A percentile compares a stretch with the other conserved stretches of the same genome.
These are phyloP conservation scores for Trematocara stigmaticum DNA, from an alignment of 2,113 vertebrate species.

Conservation along the genomic window DNA sequence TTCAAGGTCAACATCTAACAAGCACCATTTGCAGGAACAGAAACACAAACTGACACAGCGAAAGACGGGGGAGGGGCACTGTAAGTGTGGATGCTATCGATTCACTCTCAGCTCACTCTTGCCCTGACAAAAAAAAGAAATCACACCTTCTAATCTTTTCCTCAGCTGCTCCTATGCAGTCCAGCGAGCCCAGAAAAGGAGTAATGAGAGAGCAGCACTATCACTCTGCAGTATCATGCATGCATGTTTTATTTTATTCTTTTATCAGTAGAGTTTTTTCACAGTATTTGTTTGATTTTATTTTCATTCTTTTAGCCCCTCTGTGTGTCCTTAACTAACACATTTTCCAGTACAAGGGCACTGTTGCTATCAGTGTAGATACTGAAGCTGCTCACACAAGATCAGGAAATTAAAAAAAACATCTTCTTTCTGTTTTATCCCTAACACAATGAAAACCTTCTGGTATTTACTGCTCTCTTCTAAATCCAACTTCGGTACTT, in stretches of 20 bases:
- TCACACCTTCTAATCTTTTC: neutral
- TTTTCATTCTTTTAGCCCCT: neutral
- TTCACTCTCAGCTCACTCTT: neutral
- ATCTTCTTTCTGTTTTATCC: neutral
- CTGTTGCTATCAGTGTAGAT: neutral
- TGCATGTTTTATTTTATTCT: neutral
- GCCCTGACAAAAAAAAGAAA: neutral
- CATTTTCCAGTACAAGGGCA: neutral
- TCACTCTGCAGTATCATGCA: neutral
- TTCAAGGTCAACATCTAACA: slow-evolving; percentile 44
- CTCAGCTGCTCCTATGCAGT: slow-evolving; percentile 35
- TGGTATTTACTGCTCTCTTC: neutral
- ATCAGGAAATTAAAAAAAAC: neutral
- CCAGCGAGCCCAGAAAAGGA: slow-evolving; percentile 54
- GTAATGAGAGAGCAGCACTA: neutral
- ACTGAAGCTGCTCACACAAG: neutral
- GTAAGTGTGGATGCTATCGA: slow-evolving; percentile 11
- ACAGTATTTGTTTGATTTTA: neutral
- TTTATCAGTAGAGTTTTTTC: neutral
- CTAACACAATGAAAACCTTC: neutral
- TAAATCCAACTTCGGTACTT: neutral
- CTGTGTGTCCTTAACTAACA: neutral
- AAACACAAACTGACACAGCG: neutral
- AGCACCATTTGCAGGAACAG: slow-evolving; percentile 9
- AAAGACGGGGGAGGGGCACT: neutral